A percentile compares a stretch with the other conserved stretches of the same genome.
These are phyloP conservation scores for Sebastes miniatus DNA, from an alignment of 2,797 vertebrate genomes.

Conservation along the genomic window DNA sequence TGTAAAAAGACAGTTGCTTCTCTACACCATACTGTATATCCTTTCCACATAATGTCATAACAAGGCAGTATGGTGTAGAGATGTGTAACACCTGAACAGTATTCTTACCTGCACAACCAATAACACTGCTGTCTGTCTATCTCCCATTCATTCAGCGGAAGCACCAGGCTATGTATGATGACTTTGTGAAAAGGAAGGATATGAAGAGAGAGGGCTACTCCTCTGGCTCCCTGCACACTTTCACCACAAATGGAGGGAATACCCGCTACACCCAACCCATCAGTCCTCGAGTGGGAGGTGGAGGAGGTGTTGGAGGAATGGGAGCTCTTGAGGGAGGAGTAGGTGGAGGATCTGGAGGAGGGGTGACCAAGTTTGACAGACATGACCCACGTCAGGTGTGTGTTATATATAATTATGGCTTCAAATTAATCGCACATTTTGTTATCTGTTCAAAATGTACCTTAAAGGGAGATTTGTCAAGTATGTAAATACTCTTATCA, in stretches of 20 bases:
- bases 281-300: slow-evolving; percentile 48
- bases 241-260: slow-evolving; percentile 70
- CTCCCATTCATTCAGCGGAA: slow-evolving; percentile 77
- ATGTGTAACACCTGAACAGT: background rate
- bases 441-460: too few species aligned
- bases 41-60: background rate
- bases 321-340: slow-evolving; percentile 63
- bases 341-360: slow-evolving; percentile 67
- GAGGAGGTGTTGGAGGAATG: slow-evolving; percentile 53
- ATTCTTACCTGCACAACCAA: background rate
- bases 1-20: slow-evolving; percentile 40
- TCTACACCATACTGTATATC: background rate
- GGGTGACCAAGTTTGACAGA: slow-evolving; percentile 81
- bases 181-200: slow-evolving; percentile 88
- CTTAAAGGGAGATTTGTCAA: too few species aligned
- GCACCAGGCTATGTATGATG: slow-evolving; percentile 86
- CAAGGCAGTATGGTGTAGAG: background rate
- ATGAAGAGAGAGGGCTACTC: slow-evolving; percentile 85
- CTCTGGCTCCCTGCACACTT: slow-evolving; percentile 74
- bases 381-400: slow-evolving; percentile 83
- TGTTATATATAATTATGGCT: background rate
- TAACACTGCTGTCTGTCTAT: slow-evolving; percentile 6
- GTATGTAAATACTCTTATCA: too few species aligned
- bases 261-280: slow-evolving; percentile 62
- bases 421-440: too few species aligned